These are phyloP conservation scores for Ditula angustiorana DNA, from an alignment of 2,888 invertebrate genomes.

Conservation along the genomic window DNA sequence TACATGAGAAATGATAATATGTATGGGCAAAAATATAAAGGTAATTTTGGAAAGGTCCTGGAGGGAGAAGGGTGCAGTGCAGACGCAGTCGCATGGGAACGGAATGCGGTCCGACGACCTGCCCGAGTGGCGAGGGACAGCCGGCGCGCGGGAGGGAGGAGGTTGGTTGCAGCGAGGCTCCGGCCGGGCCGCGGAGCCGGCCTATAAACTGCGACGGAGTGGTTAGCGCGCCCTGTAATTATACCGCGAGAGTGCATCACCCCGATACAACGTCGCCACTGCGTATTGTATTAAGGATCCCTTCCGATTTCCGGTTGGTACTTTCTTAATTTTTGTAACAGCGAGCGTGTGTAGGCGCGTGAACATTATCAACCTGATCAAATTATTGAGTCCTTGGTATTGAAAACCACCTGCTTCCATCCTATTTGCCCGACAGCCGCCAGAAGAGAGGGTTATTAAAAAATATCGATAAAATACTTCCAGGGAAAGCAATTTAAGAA, in stretches of 20 bases:
- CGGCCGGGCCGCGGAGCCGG: conserved; percentile 60
- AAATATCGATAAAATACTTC: no score
- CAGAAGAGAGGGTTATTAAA: no score
- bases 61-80: conserved; percentile 66
- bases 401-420: no score
- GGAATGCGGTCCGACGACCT: conserved; percentile 81
- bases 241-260: conserved; percentile 77
- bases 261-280: conserved; percentile 65
- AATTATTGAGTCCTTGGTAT: no score
- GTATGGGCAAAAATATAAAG: conserved; percentile 64
- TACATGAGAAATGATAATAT: neutral
- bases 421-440: no score
- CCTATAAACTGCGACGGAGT: conserved; percentile 73
- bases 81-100: conserved; percentile 83
- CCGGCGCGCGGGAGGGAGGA: conserved; percentile 45
- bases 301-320: neutral
- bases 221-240: conserved; percentile 58
- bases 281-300: conserved; percentile 47
- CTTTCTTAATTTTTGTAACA: no score
- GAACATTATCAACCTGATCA: no score
- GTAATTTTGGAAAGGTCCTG: conserved; percentile 79
- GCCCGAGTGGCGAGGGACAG: conserved; percentile 34
- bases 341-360: no score
- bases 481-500: no score
- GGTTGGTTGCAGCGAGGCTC: conserved; percentile 46